Evolutionary conservation across 2,113 vertebrate species (phyloP).

Genomic region (Rafetus swinhoei): DNA sequence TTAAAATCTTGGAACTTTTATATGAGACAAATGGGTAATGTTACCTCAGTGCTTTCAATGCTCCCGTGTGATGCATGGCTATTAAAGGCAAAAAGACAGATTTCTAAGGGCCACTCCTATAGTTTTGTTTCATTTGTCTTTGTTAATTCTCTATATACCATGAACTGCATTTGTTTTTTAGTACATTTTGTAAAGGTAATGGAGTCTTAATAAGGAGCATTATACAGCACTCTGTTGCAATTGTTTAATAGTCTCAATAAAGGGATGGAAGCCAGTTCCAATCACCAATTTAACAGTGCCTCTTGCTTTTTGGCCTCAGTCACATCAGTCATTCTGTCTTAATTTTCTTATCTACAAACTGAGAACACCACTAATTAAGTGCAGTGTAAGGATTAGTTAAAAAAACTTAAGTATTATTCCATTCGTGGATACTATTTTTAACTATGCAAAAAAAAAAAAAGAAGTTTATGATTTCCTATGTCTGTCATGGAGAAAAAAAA

Average conservation of each 20-base stretch:
- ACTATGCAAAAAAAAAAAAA: rapidly evolving
- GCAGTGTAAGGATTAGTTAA: constrained; percentile 1
- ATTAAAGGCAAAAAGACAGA: background rate
- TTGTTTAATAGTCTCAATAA: background rate
- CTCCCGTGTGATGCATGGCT: background rate
- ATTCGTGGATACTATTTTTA: background rate
- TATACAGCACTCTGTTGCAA: background rate
- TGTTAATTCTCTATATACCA: background rate
- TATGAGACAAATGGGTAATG: background rate
- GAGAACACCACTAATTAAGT: constrained; percentile 4
- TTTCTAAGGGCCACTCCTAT: background rate
- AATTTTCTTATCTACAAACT: background rate
- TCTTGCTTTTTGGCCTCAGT: background rate
- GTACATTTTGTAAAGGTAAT: background rate
- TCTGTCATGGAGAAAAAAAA: background rate
- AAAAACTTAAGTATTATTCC: background rate
- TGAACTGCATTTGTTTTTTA: background rate
- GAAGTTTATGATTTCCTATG: background rate
- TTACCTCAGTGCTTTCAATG: background rate
- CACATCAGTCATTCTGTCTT: background rate
- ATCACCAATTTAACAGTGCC: background rate
- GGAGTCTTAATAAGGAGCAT: background rate
- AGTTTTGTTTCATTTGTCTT: background rate
- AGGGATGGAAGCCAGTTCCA: background rate
- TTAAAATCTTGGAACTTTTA: background rate